These are phyloP conservation scores for Pachymerium ferrugineum DNA, from an alignment of 2,888 invertebrate species.

Conservation along the genomic window DNA sequence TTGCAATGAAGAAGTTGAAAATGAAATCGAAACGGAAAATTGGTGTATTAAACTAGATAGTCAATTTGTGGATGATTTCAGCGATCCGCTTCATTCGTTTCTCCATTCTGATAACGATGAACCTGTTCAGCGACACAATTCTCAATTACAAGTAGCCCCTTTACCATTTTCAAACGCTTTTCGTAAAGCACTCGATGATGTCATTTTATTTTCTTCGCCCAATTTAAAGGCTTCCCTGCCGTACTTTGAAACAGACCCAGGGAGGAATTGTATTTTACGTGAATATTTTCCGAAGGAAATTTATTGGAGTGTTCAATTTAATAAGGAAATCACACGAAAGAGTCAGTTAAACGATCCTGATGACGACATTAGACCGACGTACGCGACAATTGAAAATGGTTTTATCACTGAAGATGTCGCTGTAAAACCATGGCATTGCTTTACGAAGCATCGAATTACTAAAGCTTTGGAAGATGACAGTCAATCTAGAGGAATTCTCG, in stretches of 20 bases:
- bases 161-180: slow-evolving; percentile 58
- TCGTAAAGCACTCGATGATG: slow-evolving; percentile 66
- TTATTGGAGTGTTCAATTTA: slow-evolving; percentile 57
- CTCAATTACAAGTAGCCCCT: slow-evolving; percentile 37
- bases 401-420: slow-evolving; percentile 33
- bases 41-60: slow-evolving; percentile 34
- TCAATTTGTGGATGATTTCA: slow-evolving; percentile 65
- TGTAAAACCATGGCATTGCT: slow-evolving; percentile 57
- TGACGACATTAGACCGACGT: slow-evolving; percentile 1
- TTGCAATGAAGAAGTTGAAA: neutral
- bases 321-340: slow-evolving; percentile 35
- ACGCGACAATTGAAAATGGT: neutral
- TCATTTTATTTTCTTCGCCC: slow-evolving; percentile 76
- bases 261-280: slow-evolving; percentile 67
- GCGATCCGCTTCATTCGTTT: slow-evolving; percentile 69
- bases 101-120: slow-evolving; percentile 49
- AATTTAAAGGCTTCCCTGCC: slow-evolving; percentile 78
- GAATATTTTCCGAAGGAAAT: slow-evolving; percentile 66
- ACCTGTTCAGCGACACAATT: slow-evolving; percentile 42
- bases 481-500: slow-evolving; percentile 65
- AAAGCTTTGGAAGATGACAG: slow-evolving; percentile 57
- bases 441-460: slow-evolving; percentile 65
- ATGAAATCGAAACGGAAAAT: neutral
- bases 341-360: neutral
- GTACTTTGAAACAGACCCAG: slow-evolving; percentile 77